Evolutionary conservation across 1,140 invertebrate genomes (phyloP).

Genomic region (Paracyclopina nana): DNA sequence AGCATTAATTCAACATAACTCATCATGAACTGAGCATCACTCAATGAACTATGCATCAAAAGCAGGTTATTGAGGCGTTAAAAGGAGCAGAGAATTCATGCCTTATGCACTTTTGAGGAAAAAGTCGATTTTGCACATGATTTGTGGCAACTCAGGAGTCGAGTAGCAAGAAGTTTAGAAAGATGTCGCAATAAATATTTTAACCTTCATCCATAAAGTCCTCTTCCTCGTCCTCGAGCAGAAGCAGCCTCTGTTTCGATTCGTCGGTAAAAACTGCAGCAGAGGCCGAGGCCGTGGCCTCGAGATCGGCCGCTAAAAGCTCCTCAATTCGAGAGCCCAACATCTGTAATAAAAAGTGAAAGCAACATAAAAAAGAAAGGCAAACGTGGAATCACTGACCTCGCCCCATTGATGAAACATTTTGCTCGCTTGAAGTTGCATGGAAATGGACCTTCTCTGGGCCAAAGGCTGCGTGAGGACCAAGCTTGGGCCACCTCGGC

Average conservation of each 20-base stretch:
- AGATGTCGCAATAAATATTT: too few relatives aligned
- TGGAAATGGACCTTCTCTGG: neutral
- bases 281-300: constrained; percentile 29
- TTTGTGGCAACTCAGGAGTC: too few relatives aligned
- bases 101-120: too few relatives aligned
- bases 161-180: too few relatives aligned
- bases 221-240: constrained; percentile 85
- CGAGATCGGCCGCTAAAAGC: constrained; percentile 27
- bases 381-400: constrained; percentile 31
- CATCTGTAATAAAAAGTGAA: constrained; percentile 33
- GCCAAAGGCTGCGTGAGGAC: constrained; percentile 17
- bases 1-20: too few relatives aligned
- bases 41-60: too few relatives aligned
- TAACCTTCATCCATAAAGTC: constrained; percentile 96
- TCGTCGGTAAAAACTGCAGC: constrained; percentile 61
- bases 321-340: constrained; percentile 64
- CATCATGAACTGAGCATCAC: too few relatives aligned
- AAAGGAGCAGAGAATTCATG: too few relatives aligned
- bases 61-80: too few relatives aligned
- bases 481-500: constrained; percentile 51
- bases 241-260: constrained; percentile 54
- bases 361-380: constrained; percentile 17
- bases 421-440: constrained; percentile 78
- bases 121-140: too few relatives aligned
- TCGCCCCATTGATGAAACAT: constrained; percentile 95